Percentiles rank a stretch among this genome's conserved stretches.
These are phyloP conservation scores for Morinoia aosen DNA, from an alignment of 2,888 invertebrate species.

Conservation along the genomic window DNA sequence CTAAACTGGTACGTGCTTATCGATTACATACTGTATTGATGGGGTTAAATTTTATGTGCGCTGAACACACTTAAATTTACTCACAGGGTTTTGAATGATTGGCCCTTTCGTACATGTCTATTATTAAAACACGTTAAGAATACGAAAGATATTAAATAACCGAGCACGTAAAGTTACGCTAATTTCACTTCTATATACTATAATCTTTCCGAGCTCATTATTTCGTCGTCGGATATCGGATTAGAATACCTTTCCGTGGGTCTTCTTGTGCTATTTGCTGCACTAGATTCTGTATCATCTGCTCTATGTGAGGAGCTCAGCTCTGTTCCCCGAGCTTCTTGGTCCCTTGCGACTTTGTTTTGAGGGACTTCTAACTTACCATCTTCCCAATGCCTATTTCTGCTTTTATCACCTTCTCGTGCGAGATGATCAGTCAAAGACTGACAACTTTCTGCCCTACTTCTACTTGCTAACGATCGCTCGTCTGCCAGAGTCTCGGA, in stretches of 20 bases:
- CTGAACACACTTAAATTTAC: background rate
- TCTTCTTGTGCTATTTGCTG: background rate
- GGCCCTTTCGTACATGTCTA: background rate
- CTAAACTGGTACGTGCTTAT: no score
- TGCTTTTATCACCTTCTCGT: background rate
- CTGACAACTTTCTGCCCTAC: background rate
- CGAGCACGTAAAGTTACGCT: background rate
- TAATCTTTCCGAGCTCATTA: background rate
- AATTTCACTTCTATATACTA: background rate
- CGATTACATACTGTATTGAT: no score
- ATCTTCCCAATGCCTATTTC: background rate
- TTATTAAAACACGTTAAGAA: background rate
- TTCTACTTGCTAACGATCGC: background rate
- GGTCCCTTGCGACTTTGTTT: background rate
- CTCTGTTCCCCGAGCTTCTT: background rate
- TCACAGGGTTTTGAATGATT: background rate
- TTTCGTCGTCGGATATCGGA: background rate
- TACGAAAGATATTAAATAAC: background rate
- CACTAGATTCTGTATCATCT: background rate
- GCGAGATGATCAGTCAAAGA: background rate
- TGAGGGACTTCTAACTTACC: background rate
- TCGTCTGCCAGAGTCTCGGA: background rate
- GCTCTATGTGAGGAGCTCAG: background rate
- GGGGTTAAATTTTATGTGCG: no score
- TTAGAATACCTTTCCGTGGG: background rate